Percentiles rank a stretch among this genome's conserved stretches.
Evolutionary conservation across 2,888 invertebrate species (phyloP).

Genomic region (Tyria jacobaeae): DNA sequence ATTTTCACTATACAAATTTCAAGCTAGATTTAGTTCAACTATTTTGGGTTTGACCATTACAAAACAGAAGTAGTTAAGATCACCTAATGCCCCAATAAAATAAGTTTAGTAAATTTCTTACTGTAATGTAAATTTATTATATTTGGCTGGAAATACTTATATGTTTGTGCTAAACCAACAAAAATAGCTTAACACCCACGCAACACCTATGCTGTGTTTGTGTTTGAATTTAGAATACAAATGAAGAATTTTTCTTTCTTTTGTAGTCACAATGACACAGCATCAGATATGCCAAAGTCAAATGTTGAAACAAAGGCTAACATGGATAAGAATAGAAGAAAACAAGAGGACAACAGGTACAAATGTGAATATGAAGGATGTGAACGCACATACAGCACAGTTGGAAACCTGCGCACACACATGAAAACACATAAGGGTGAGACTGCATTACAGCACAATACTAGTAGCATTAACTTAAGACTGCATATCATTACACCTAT

Average conservation of each 20-base stretch:
- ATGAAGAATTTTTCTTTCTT: constrained; percentile 12
- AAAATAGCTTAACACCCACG: constrained; percentile 17
- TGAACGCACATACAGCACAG: constrained; percentile 95
- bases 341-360: constrained; percentile 86
- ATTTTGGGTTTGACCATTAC: constrained; percentile 14
- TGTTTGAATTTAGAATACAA: constrained; percentile 18
- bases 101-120: background rate
- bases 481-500: background rate
- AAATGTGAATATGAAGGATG: constrained; percentile 96
- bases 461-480: constrained; percentile 6
- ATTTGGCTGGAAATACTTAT: background rate
- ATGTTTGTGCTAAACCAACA: constrained; percentile 19
- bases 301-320: constrained; percentile 58
- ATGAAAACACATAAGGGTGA: constrained; percentile 98
- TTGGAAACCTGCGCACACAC: constrained; percentile 97
- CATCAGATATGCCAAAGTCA: constrained; percentile 59
- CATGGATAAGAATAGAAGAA: constrained; percentile 71
- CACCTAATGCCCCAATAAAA: background rate
- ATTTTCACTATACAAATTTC: background rate
- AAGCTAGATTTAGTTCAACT: constrained; percentile 31
- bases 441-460: constrained; percentile 26
- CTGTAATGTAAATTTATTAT: background rate
- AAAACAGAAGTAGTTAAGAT: background rate
- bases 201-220: constrained; percentile 3
- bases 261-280: constrained; percentile 71